Evolutionary conservation across 2,888 invertebrate species (phyloP), one percentile per base, ranked within the genome.

Genomic region (Galeopsomyia nigrocyanea): DNA sequence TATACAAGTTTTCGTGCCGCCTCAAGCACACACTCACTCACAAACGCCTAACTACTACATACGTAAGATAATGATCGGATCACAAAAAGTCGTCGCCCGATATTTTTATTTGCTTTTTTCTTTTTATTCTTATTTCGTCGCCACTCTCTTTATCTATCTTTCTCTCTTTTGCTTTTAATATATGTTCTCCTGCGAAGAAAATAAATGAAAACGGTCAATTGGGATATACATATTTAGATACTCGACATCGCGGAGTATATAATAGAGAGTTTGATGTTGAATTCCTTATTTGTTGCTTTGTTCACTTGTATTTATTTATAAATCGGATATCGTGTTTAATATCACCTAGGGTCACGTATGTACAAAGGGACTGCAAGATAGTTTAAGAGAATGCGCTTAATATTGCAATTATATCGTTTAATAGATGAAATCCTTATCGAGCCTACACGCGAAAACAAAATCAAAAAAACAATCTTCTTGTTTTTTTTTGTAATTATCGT

Each of bases 261-360:
- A 2, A 7, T 39, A 39, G 13, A 39, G 39, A 39, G 39, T 10
- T 39, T 10, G 39, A 5, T 39, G 39, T 1, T 39, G 7, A 26
- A 26, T 39, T 39, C 7, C 13, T 39, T 39, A 10, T 10, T 39
- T 13, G 13, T 10, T 39, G 39, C 10, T 39, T 39, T 39, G 10
- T 39, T 10, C 10, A 39, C 10, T 39, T 39, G 1, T 64, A 55
- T 68, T 72, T 82, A 80, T 82, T 80, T 82, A 81, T 82, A n/a
- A 82, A 81, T 77, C 79, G 78, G 81, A 80, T 80, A 80, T 82
- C 82, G 81, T 82, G 81, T 84, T 26, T 26, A 82, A 81, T 85
- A 84, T 85, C 83, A 83, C 84, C 84, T 86, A 84, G 83, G 86
- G 84, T 84, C 5, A 85, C 84, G 84, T 86, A 86, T 86, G 79